phyloP scores from a whole-genome alignment of 64 coral and sea anemone species.

The Acropora tenuis region DNA sequence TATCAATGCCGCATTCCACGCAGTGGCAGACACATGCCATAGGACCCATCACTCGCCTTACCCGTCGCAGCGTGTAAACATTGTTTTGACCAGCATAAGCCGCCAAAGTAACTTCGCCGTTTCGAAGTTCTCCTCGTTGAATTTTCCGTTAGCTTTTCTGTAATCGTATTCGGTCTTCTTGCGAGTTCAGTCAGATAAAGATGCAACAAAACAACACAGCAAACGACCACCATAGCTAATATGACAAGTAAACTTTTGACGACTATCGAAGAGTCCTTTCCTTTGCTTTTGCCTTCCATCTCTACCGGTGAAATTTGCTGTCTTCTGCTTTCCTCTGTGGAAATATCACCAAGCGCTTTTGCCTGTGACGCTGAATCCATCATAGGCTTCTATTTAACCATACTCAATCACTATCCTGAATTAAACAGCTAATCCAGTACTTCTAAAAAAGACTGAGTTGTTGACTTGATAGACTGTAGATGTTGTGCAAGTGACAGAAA shows the following conservation, averaged over 20 bases:
- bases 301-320: neutral
- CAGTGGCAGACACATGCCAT: neutral
- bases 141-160: neutral
- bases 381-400: neutral
- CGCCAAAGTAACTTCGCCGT: slow-evolving; percentile 24
- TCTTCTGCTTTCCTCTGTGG: slow-evolving; percentile 17
- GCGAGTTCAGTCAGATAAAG: slow-evolving; percentile 46
- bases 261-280: neutral
- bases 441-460: no score
- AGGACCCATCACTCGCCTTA: neutral
- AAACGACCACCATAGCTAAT: slow-evolving; percentile 34
- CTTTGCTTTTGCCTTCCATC: neutral
- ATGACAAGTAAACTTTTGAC: slow-evolving; percentile 52
- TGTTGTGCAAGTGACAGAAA: no score
- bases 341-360: neutral
- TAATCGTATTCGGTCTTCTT: neutral
- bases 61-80: slow-evolving; percentile 59
- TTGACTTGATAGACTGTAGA: no score
- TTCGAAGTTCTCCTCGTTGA: neutral
- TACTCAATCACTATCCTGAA: neutral
- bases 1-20: neutral
- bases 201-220: slow-evolving; percentile 49
- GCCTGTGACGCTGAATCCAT: neutral
- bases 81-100: slow-evolving; percentile 53
- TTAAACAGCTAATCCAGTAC: neutral